A percentile compares a stretch with the other conserved stretches of the same genome.
Evolutionary conservation across 1,140 invertebrate species (phyloP).

Genomic region (Geopemphigus sp.): DNA sequence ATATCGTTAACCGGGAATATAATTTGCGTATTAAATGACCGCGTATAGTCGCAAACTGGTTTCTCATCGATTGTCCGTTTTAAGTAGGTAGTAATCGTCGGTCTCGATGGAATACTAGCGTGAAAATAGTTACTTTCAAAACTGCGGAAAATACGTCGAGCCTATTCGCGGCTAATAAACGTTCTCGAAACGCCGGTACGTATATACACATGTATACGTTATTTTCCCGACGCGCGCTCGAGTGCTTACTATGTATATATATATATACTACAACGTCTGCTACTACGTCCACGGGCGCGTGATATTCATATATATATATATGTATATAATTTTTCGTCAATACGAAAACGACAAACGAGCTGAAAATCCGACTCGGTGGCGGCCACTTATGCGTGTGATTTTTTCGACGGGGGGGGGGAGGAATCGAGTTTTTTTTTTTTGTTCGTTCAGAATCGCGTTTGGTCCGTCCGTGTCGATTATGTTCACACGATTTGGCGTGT

Average conservation of each 20-base stretch:
- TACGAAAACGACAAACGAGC: constrained; percentile 38
- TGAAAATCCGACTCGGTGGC: constrained; percentile 38
- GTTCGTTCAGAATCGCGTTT: constrained; percentile 1
- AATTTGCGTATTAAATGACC: constrained; percentile 19
- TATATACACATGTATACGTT: too few relatives aligned
- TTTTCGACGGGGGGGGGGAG: neutral
- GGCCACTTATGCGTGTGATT: constrained; percentile 45
- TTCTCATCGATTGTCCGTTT: neutral
- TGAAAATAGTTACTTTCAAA: neutral
- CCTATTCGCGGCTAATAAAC: too few relatives aligned
- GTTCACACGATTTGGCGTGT: constrained; percentile 46
- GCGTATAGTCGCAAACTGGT: neutral
- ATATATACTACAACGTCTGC: neutral
- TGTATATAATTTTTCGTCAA: too few relatives aligned
- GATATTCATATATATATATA: too few relatives aligned
- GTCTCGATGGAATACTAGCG: neutral
- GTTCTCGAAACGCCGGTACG: too few relatives aligned
- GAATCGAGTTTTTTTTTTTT: neutral
- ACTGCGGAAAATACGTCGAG: too few relatives aligned
- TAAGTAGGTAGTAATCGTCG: neutral
- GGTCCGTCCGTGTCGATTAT: constrained; percentile 46
- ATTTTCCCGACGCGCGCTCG: too few relatives aligned
- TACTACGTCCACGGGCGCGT: too few relatives aligned
- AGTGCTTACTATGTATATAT: neutral
- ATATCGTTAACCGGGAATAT: constrained; percentile 12